phyloP scores from a whole-genome alignment of 2,888 invertebrate species.

The Heliothis peltigera region DNA sequence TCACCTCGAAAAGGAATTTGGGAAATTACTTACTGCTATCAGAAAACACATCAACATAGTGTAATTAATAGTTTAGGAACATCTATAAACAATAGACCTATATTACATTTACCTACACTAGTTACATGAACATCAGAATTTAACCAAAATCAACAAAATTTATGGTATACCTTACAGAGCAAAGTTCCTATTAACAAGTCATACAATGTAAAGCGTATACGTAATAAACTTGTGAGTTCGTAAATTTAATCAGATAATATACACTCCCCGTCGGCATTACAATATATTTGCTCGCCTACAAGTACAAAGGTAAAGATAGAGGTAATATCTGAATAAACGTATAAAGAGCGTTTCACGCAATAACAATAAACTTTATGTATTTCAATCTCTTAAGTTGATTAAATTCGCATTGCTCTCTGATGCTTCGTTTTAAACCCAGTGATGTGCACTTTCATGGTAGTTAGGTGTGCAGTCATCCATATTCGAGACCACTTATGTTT shows the following conservation, averaged over 20 bases:
- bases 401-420: background rate
- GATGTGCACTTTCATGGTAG: slow-evolving; percentile 2
- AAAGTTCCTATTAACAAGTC: slow-evolving; percentile 32
- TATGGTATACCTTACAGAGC: slow-evolving; percentile 12
- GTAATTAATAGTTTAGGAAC: background rate
- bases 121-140: background rate
- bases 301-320: slow-evolving; percentile 2
- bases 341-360: slow-evolving; percentile 5
- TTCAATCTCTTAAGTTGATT: slow-evolving; percentile 20
- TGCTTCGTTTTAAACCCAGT: background rate
- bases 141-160: slow-evolving; percentile 1
- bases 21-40: background rate
- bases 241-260: slow-evolving; percentile 58
- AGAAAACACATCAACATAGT: background rate
- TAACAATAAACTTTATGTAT: slow-evolving; percentile 14
- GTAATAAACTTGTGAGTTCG: slow-evolving; percentile 28
- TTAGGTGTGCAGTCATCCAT: slow-evolving; percentile 1
- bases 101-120: too few species aligned
- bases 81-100: too few species aligned
- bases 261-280: slow-evolving; percentile 26
- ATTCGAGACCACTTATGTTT: background rate
- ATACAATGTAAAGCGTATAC: slow-evolving; percentile 2
- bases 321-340: slow-evolving; percentile 3
- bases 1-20: slow-evolving; percentile 8
- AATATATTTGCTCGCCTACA: slow-evolving; percentile 24